Conservation (phyloP, 2,888 invertebrate species). For the Achlya flavicornis region DNA sequence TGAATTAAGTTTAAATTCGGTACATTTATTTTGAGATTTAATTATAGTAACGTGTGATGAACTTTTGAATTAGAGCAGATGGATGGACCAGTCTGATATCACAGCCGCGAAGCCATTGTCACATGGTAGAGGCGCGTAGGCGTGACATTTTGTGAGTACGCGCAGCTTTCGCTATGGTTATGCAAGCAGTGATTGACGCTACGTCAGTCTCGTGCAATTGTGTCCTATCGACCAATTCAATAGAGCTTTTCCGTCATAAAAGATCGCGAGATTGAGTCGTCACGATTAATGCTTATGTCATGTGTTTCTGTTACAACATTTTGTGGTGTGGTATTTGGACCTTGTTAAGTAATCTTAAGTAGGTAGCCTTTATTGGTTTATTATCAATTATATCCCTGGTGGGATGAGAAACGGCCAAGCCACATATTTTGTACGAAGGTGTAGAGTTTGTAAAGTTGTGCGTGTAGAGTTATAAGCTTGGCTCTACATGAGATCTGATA, state of each 20-base stretch:
- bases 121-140: slow-evolving; percentile 38
- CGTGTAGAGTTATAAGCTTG: too few relatives aligned
- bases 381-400: too few relatives aligned
- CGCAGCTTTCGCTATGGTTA: slow-evolving; percentile 64
- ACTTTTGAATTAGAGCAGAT: neutral
- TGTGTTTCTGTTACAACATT: slow-evolving; percentile 42
- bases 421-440: too few relatives aligned
- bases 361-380: too few relatives aligned
- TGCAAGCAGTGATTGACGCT: slow-evolving; percentile 74
- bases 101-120: slow-evolving; percentile 42
- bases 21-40: neutral
- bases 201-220: slow-evolving; percentile 62
- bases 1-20: neutral
- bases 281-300: slow-evolving; percentile 63
- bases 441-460: too few relatives aligned
- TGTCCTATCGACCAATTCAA: slow-evolving; percentile 66
- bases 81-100: slow-evolving; percentile 40
- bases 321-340: neutral
- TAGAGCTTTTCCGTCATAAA: slow-evolving; percentile 66
- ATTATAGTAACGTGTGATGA: neutral
- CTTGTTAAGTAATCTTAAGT: too few relatives aligned
- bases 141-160: slow-evolving; percentile 60
- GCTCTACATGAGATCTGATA: too few relatives aligned
- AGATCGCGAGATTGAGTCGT: slow-evolving; percentile 72
- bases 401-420: too few relatives aligned